Evolutionary conservation across 1,140 invertebrate genomes (phyloP).

Genomic region (fruit fly (Drosophila melanogaster)): DNA sequence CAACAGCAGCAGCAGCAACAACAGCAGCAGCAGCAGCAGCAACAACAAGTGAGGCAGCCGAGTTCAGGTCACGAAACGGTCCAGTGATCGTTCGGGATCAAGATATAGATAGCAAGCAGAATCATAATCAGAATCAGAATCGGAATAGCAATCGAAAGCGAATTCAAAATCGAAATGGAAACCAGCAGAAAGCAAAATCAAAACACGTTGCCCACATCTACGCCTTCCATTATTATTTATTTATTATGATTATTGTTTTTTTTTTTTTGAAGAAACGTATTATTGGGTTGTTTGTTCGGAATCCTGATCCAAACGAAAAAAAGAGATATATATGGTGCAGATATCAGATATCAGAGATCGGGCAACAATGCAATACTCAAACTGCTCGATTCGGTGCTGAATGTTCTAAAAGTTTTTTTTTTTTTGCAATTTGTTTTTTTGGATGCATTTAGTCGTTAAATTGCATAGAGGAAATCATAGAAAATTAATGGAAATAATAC

Average conservation of each 20-base stretch:
- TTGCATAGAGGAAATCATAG: conserved; percentile 23
- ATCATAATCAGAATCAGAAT: not conserved
- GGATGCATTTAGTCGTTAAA: conserved; percentile 72
- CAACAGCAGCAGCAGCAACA: conserved; percentile 72
- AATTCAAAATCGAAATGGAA: conserved; percentile 1
- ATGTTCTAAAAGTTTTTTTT: conserved; percentile 25
- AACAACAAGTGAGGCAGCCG: conserved; percentile 36
- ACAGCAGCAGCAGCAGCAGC: conserved; percentile 43
- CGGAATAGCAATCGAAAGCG: conserved; percentile 2
- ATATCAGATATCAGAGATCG: conserved; percentile 37
- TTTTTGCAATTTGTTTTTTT: conserved; percentile 41
- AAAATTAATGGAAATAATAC: conserved; percentile 10
- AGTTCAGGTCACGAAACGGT: conserved; percentile 66
- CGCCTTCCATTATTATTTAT: conserved; percentile 41
- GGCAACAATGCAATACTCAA: conserved; percentile 78
- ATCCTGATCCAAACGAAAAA: conserved; percentile 6
- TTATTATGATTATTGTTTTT: conserved; percentile 48
- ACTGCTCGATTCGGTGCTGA: conserved; percentile 61
- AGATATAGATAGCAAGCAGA: not conserved
- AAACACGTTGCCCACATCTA: conserved; percentile 18
- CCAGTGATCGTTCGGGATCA: conserved; percentile 41
- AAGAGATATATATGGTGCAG: conserved; percentile 3
- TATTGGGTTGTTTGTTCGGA: conserved; percentile 32
- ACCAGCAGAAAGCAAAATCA: conserved; percentile 5
- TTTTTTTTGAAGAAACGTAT: conserved; percentile 1